Conservation (phyloP, 2,888 invertebrate species). For the Eupithecia dodoneata region DNA sequence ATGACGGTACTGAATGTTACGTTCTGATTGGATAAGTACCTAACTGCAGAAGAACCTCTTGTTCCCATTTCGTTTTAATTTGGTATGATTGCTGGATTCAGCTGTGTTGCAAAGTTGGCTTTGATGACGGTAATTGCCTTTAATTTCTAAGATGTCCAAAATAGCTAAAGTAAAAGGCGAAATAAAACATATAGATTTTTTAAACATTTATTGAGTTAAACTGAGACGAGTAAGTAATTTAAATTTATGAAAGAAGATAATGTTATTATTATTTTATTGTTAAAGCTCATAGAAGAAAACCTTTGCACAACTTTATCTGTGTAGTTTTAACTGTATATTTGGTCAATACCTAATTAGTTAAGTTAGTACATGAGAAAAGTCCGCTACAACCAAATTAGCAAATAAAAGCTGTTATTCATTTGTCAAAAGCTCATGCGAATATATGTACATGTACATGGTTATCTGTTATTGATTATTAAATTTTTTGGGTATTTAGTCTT, state of each 20-base stretch:
- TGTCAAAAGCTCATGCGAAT: slow-evolving; percentile 1
- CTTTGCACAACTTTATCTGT: neutral
- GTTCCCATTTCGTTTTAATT: neutral
- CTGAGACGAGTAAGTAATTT: neutral
- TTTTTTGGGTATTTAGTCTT: neutral
- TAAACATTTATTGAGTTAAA: slow-evolving; percentile 53
- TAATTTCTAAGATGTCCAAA: slow-evolving; percentile 14
- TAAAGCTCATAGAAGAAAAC: neutral
- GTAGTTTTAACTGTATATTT: neutral
- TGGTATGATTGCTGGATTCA: neutral
- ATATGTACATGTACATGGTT: neutral
- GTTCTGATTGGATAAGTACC: slow-evolving; percentile 1
- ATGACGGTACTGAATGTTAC: neutral
- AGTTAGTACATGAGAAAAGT: neutral
- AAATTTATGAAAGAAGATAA: neutral
- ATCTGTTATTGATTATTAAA: neutral
- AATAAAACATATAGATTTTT: slow-evolving; percentile 61
- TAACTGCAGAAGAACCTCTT: neutral
- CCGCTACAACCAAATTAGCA: neutral
- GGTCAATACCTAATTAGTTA: neutral
- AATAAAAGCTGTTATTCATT: neutral
- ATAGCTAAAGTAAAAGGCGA: slow-evolving; percentile 43
- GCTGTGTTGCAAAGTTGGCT: neutral
- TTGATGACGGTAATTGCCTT: neutral
- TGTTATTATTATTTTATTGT: neutral